Conservation (phyloP, 2,113 vertebrate species). For the Cairina moschata region DNA sequence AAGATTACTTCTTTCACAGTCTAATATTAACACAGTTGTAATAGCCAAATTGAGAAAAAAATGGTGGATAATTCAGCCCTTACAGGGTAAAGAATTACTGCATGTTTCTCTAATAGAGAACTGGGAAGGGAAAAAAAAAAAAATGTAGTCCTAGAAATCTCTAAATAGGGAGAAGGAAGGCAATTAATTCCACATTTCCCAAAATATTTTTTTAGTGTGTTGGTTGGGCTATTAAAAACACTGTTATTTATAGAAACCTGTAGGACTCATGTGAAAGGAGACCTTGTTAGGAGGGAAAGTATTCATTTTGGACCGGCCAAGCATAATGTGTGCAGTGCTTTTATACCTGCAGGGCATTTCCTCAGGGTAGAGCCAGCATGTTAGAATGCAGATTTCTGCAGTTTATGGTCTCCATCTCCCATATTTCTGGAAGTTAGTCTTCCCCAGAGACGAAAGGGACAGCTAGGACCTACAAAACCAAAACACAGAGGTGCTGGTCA, state of each 20-base stretch:
- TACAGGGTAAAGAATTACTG: not conserved
- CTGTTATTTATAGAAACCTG: slow-evolving; percentile 49
- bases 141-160: not conserved
- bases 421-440: not conserved
- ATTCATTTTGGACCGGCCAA: slow-evolving; percentile 2
- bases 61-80: not conserved
- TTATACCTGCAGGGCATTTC: slow-evolving; percentile 55
- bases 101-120: not conserved
- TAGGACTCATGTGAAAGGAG: slow-evolving; percentile 29
- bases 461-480: not conserved
- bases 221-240: slow-evolving; percentile 47
- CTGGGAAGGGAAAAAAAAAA: not conserved
- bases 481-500: not conserved
- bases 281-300: slow-evolving; percentile 30
- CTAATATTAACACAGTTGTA: not conserved
- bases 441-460: not conserved
- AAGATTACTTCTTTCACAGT: not conserved
- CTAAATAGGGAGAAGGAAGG: not conserved
- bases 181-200: slow-evolving; percentile 60
- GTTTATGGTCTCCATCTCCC: not conserved
- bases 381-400: slow-evolving; percentile 17
- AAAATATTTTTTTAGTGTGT: slow-evolving; percentile 14
- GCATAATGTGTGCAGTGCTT: not conserved
- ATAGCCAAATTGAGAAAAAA: not conserved
- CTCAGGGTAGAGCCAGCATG: not conserved